A percentile compares a stretch with the other conserved stretches of the same genome.
Evolutionary conservation across 2,797 vertebrate species (phyloP).

Genomic region (Gallinago solitaria): DNA sequence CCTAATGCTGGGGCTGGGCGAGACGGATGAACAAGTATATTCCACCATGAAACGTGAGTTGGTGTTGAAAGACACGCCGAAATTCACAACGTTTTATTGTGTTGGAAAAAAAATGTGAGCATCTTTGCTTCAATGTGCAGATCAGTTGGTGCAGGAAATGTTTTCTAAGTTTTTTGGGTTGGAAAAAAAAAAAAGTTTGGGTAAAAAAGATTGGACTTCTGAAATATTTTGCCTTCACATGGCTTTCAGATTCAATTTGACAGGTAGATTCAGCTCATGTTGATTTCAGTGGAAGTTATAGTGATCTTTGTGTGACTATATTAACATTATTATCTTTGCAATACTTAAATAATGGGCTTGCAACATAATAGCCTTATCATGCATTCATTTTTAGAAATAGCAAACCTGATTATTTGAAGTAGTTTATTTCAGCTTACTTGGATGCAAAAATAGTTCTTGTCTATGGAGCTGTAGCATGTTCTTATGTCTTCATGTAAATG

Average conservation of each 20-base stretch:
- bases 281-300: not conserved
- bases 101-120: not conserved
- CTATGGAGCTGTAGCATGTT: not conserved
- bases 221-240: not conserved
- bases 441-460: not conserved
- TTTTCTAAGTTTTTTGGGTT: not conserved
- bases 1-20: conserved; percentile 94
- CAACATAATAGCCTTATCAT: not conserved
- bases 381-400: not conserved
- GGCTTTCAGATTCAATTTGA: not conserved
- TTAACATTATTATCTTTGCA: not conserved
- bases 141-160: not conserved
- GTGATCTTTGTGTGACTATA: not conserved
- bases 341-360: not conserved
- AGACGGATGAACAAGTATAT: conserved; percentile 87
- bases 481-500: not conserved
- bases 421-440: not conserved
- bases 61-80: not conserved
- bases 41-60: conserved; percentile 85
- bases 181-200: not conserved
- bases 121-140: not conserved
- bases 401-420: not conserved
- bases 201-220: not conserved
- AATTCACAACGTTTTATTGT: not conserved
- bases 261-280: not conserved